Evolutionary conservation across 2,113 vertebrate genomes (phyloP).

Genomic region (Scomber colias): DNA sequence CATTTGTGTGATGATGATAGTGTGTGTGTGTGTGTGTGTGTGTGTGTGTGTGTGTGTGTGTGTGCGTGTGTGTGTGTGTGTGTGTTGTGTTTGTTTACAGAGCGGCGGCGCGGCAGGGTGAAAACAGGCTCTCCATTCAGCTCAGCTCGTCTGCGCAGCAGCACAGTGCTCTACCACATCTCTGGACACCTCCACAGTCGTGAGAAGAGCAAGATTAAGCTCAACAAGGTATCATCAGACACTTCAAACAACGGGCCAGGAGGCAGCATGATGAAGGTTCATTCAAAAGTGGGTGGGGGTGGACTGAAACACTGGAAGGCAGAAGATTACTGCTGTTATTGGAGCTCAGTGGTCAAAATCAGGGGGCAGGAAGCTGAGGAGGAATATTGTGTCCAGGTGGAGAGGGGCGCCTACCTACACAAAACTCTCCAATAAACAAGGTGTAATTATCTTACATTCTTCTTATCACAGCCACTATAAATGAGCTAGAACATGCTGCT

Average conservation of each 20-base stretch:
- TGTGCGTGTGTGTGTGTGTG: slow-evolving; percentile 9
- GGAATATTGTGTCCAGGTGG: background rate
- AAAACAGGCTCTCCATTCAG: slow-evolving; percentile 91
- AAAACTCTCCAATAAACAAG: background rate
- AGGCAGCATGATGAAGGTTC: background rate
- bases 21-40: background rate
- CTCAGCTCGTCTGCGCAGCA: slow-evolving; percentile 90
- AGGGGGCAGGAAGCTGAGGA: background rate
- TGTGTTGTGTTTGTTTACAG: slow-evolving; percentile 81
- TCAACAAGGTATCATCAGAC: slow-evolving; percentile 90
- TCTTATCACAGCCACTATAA: background rate
- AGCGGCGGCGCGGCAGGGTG: slow-evolving; percentile 90
- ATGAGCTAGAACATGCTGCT: too few relatives aligned
- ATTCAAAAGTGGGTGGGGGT: background rate
- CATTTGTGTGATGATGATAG: too few relatives aligned
- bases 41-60: too few relatives aligned
- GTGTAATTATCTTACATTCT: background rate
- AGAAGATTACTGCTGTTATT: slow-evolving; percentile 23
- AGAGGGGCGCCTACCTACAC: background rate
- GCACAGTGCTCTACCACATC: slow-evolving; percentile 96
- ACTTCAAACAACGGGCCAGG: slow-evolving; percentile 7
- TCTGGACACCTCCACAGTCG: slow-evolving; percentile 96
- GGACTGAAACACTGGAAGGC: slow-evolving; percentile 10
- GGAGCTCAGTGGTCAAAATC: slow-evolving; percentile 1
- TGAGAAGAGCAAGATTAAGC: slow-evolving; percentile 97